Evolutionary conservation across 2,797 vertebrate genomes (phyloP), one percentile per base, ranked within the genome.

Genomic region (Cuculus canorus): DNA sequence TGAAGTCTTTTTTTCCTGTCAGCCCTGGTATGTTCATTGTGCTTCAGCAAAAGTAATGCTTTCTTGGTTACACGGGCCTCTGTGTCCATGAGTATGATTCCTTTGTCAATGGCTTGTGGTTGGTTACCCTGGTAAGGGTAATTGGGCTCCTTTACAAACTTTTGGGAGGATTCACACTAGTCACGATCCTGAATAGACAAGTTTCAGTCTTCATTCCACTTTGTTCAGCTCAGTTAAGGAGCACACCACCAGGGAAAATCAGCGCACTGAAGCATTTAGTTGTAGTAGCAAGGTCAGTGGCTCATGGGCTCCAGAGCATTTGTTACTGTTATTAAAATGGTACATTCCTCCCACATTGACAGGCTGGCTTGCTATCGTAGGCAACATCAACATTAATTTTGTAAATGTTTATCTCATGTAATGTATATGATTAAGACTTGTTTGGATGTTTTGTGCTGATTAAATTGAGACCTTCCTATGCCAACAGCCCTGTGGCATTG

Each of bases 391-490:
- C 95, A 96, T 95, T 94, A 95, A 92, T 93, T 95, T 69, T 77
- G 56, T 75, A 93, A 94, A 94, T 96, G 90, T 92, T 91, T 95
- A 71, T 96, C 95, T 92, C 86, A 89, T 92, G 71, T 93, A 95
- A 82, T 73, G 93, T 92, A 95, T 95, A 92, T 28, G 57, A 93
- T 93, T 93, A 96, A 90, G 87, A 81, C 60, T 93, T 90, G 65
- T 90, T 92, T 94, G 82, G 87, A 81, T 93, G 73, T 65, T 92
- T 90, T 96, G 64, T 75, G 75, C 33, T 93, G 93, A 96, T 95
- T 96, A 86, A 96, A 87, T 76, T 4, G 41, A 94, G 88, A 87
- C 70, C 92, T 82, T 92, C 88, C 87, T 85, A 82, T 95, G 89
- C 69, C 88, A 94, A 86, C 66, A 92, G 59, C 82, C 92, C 70